Base-by-base conservation (phyloP, 2,888 invertebrate species). In the Pyrrhosoma nymphula region DNA sequence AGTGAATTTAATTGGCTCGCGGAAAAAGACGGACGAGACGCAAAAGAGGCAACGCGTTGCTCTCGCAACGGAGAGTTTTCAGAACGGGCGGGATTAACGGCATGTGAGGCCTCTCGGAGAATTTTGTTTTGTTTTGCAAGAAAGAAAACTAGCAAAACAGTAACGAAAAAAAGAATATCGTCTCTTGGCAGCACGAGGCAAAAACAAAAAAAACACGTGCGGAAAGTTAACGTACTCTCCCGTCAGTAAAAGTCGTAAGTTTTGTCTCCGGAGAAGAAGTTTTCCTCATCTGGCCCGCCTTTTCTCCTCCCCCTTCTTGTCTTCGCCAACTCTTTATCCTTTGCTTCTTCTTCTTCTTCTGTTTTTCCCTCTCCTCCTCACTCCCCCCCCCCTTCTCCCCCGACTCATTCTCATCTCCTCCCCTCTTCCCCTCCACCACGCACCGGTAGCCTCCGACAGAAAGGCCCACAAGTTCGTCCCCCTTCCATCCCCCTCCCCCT, bases 231-330 rank as follows among this genome's bases (percentile, higher is more conserved):
- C 82, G 82, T 35, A 30, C 82, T 14, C 26, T 26, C 35, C 35
- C 35, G 82, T 82, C 35, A 35, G 82, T 82, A 82, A 82, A 35
- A 82, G 82, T 16, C 82, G 82, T 82, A 82, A 82, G 82, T 82
- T 82, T 82, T 82, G 82, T 82, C 82, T 82, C 30, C 16, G 12
- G 82, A 30, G 26, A 82, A 82, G 26, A 82, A 82, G 82, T 82
- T 82, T 82, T 82, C 35, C 82, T 82, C 35, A 23, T 82, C 82
- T 82, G 82, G 35, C 14, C 82, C 16, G 16, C 82, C 82, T 82
- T 35, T 35, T 30, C n/a, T 23, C 82, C 30, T 35, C 82, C 35
- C 35, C 18, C 82, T 82, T 16, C 69, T 14, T n/a, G 12, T n/a
- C 69, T 69, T n/a, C 69, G 30, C 12, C 82, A 35, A 69, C 69